Conservation (phyloP, 2,113 vertebrate species). For the Xerus inauris region DNA sequence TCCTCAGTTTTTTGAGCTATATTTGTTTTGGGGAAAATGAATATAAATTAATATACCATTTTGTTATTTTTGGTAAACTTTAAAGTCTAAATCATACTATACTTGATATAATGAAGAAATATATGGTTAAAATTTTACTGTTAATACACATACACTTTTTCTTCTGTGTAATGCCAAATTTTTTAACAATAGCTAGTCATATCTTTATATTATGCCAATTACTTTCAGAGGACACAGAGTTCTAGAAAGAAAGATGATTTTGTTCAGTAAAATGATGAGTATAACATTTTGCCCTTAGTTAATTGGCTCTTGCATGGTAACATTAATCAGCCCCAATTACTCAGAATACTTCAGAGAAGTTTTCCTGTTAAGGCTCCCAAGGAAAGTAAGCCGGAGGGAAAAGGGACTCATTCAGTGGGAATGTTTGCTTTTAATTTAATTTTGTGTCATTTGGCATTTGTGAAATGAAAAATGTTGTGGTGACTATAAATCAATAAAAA, state of each 20-base stretch:
- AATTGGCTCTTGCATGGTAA: not conserved
- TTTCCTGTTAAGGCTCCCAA: not conserved
- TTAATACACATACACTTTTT: not conserved
- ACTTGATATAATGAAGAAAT: not conserved
- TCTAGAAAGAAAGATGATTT: not conserved
- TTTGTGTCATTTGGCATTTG: constrained; percentile 26
- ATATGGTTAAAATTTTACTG: not conserved
- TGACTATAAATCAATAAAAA: constrained; percentile 43
- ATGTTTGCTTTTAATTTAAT: constrained; percentile 42
- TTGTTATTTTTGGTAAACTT: not conserved
- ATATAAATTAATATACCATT: not conserved
- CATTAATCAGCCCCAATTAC: not conserved
- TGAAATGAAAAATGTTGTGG: not conserved
- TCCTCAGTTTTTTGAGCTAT: not conserved
- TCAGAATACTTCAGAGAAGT: not conserved
- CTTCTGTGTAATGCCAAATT: not conserved
- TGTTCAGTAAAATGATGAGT: not conserved
- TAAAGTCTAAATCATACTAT: not conserved
- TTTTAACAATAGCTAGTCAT: not conserved
- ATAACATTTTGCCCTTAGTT: not conserved
- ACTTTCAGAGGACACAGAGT: constrained; percentile 8
- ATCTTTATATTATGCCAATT: not conserved
- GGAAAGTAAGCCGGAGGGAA: not conserved
- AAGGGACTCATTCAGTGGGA: not conserved
- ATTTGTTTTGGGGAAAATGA: not conserved